These are phyloP conservation scores for Pongo abelii DNA, from an alignment of 2,113 vertebrate genomes.

Conservation along the genomic window DNA sequence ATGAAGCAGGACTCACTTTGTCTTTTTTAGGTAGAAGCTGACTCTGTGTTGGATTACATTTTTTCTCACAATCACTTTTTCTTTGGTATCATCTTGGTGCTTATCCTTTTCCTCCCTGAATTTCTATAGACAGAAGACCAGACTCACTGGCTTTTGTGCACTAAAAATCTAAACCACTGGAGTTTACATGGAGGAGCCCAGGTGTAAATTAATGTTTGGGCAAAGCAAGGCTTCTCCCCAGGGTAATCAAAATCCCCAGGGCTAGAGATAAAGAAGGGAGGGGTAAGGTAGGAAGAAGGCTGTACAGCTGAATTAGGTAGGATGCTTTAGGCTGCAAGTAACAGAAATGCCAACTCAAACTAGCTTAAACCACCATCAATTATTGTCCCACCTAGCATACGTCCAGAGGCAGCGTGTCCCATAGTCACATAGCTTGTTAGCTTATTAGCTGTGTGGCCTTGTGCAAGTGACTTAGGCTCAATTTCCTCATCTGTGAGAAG, in stretches of 20 bases:
- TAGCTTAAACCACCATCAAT: not conserved
- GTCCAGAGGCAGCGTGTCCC: not conserved
- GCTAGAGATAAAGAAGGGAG: not conserved
- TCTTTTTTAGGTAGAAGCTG: not conserved
- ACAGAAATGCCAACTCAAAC: not conserved
- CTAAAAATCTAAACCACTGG: not conserved
- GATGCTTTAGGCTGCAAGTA: not conserved
- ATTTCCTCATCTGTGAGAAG: not conserved
- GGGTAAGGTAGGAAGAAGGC: not conserved
- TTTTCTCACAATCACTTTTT: not conserved
- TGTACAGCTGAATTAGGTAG: not conserved
- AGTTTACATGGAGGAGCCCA: not conserved
- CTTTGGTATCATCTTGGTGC: not conserved
- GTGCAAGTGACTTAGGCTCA: not conserved
- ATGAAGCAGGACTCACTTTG: not conserved
- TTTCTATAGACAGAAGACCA: not conserved
- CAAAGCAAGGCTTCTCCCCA: not conserved
- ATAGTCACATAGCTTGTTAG: not conserved
- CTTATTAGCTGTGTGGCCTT: not conserved
- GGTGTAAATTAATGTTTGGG: not conserved
- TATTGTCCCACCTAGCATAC: not conserved
- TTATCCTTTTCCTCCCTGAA: not conserved
- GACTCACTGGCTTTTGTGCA: not conserved
- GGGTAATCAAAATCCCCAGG: not conserved
- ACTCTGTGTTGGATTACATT: not conserved